Evolutionary conservation across 1,140 invertebrate genomes (phyloP).

Genomic region (Anagrus nilaparvatae): DNA sequence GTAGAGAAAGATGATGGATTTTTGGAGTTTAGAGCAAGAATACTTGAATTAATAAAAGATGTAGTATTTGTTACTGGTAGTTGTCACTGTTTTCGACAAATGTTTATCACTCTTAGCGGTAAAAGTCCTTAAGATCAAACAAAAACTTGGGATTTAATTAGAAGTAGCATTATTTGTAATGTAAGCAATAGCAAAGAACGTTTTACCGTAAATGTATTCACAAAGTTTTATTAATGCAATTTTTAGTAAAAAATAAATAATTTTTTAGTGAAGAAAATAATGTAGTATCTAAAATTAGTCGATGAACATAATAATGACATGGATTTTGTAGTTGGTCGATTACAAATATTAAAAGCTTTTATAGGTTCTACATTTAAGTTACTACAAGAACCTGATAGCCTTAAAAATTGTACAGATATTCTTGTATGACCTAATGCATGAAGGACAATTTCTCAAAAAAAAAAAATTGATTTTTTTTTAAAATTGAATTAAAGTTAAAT

Average conservation of each 20-base stretch:
- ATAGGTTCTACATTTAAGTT: slow-evolving; percentile 75
- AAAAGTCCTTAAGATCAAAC: slow-evolving; percentile 26
- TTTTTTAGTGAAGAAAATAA: slow-evolving; percentile 76
- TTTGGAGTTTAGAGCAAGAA: slow-evolving; percentile 79
- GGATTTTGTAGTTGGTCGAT: slow-evolving; percentile 59
- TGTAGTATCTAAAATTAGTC: slow-evolving; percentile 89
- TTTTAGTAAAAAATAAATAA: no score
- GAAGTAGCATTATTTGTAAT: slow-evolving; percentile 95
- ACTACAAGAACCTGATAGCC: slow-evolving; percentile 62
- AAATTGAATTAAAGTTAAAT: no score
- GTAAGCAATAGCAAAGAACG: slow-evolving; percentile 90
- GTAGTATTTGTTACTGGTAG: slow-evolving; percentile 96
- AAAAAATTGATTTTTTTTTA: no score
- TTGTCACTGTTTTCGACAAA: slow-evolving; percentile 82
- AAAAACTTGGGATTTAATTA: slow-evolving; percentile 87
- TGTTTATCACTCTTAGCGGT: slow-evolving; percentile 59
- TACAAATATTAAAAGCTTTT: slow-evolving; percentile 82
- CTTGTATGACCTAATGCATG: no score
- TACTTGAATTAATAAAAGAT: slow-evolving; percentile 90
- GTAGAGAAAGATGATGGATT: slow-evolving; percentile 63
- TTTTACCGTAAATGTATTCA: slow-evolving; percentile 78
- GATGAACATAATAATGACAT: slow-evolving; percentile 79
- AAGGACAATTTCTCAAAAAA: no score
- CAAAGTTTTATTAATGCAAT: slow-evolving; percentile 1
- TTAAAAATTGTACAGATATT: slow-evolving; percentile 90